Evolutionary conservation across 1,140 invertebrate species (phyloP).

Genomic region (Lasaia peninsularis): DNA sequence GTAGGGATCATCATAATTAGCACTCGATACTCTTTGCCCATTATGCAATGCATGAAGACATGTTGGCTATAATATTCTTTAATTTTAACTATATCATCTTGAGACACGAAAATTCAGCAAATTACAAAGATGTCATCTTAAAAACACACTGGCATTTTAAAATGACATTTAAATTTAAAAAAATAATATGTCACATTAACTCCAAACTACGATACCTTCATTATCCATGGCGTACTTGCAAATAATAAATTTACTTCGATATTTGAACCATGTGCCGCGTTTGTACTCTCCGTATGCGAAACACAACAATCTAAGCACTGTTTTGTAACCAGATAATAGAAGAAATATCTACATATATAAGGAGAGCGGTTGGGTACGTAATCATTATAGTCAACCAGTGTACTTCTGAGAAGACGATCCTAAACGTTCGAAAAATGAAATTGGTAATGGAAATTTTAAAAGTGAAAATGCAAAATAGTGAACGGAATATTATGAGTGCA

Average conservation of each 20-base stretch:
- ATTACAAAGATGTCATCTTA: too few relatives aligned
- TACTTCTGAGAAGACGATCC: constrained; percentile 46
- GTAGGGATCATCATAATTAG: too few relatives aligned
- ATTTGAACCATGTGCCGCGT: background rate
- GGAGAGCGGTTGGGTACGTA: constrained; percentile 55
- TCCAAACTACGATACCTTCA: too few relatives aligned
- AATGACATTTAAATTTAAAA: too few relatives aligned
- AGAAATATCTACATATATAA: constrained; percentile 71
- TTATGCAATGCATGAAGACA: too few relatives aligned
- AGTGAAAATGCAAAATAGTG: constrained; percentile 5
- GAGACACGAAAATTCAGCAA: too few relatives aligned
- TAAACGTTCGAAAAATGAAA: constrained; percentile 55
- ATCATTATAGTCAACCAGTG: constrained; percentile 55
- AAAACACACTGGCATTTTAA: too few relatives aligned
- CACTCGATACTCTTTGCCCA: too few relatives aligned
- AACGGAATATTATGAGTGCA: background rate
- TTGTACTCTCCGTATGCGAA: background rate
- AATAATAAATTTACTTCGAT: background rate
- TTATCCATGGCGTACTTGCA: too few relatives aligned
- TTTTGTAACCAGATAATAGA: constrained; percentile 67
- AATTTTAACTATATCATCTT: too few relatives aligned
- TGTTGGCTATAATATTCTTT: too few relatives aligned
- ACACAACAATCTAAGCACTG: constrained; percentile 27
- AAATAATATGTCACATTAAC: too few relatives aligned
- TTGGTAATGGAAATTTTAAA: constrained; percentile 49